Conservation (phyloP, 2,797 vertebrate species). For the Poeciliopsis infans region DNA sequence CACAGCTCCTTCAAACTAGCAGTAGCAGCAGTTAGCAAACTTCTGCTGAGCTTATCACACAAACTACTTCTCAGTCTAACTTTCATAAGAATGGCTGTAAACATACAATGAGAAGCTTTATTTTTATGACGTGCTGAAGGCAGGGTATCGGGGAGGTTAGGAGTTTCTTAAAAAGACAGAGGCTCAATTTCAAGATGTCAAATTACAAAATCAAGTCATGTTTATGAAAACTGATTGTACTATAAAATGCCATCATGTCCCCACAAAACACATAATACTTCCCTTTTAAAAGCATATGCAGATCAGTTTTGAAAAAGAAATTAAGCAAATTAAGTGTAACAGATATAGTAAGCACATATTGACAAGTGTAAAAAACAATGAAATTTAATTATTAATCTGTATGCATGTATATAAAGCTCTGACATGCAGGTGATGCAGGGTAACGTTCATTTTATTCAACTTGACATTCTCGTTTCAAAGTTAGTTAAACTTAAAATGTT, state of each 20-base stretch:
- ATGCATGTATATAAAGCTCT: too few relatives aligned
- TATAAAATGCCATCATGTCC: background rate
- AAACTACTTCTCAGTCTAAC: too few relatives aligned
- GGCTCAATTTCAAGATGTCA: background rate
- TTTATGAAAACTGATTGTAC: background rate
- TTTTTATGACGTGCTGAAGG: too few relatives aligned
- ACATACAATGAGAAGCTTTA: too few relatives aligned
- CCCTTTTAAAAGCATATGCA: background rate
- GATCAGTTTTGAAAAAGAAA: background rate
- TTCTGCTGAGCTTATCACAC: too few relatives aligned
- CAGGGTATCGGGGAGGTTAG: too few relatives aligned
- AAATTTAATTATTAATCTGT: too few relatives aligned
- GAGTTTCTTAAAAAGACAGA: background rate
- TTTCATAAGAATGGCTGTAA: too few relatives aligned
- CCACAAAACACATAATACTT: too few relatives aligned
- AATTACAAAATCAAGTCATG: background rate
- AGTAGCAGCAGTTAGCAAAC: too few relatives aligned
- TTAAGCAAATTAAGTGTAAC: background rate
- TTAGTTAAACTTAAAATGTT: background rate
- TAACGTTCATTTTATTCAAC: background rate
- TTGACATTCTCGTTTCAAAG: background rate
- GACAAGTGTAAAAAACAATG: background rate
- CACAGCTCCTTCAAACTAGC: too few relatives aligned
- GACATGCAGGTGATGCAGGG: too few relatives aligned
- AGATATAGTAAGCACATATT: background rate